Conservation (phyloP, 2,797 vertebrate species). For the Myiotriccus ornatus region DNA sequence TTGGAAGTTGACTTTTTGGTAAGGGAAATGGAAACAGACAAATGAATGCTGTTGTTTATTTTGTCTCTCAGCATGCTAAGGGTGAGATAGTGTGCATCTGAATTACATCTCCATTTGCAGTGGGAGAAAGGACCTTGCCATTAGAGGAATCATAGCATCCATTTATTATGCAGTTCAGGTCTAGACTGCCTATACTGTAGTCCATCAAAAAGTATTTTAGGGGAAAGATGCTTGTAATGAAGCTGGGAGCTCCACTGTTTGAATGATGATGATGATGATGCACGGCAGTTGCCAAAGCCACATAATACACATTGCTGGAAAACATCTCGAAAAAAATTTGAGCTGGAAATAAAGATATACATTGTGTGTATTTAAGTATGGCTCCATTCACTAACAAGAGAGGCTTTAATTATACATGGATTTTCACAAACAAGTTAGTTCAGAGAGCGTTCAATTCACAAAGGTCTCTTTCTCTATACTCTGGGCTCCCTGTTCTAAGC, state of each 20-base stretch:
- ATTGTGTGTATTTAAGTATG: slow-evolving; percentile 63
- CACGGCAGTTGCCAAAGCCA: slow-evolving; percentile 47
- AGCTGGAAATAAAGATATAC: slow-evolving; percentile 67
- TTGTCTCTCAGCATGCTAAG: slow-evolving; percentile 40
- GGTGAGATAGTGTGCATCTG: slow-evolving; percentile 44
- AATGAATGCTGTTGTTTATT: slow-evolving; percentile 37
- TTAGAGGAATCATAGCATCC: slow-evolving; percentile 52
- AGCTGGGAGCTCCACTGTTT: slow-evolving; percentile 52
- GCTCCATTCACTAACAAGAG: slow-evolving; percentile 64
- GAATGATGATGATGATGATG: slow-evolving; percentile 63
- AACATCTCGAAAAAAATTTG: slow-evolving; percentile 27
- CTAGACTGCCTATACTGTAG: slow-evolving; percentile 26
- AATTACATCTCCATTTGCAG: slow-evolving; percentile 53
- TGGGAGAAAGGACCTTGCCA: slow-evolving; percentile 44
- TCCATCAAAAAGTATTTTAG: slow-evolving; percentile 64
- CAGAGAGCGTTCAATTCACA: slow-evolving; percentile 70
- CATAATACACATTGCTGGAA: slow-evolving; percentile 44
- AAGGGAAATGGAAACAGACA: slow-evolving; percentile 38
- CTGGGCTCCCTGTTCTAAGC: slow-evolving; percentile 60
- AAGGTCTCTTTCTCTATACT: slow-evolving; percentile 69
- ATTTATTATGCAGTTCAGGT: slow-evolving; percentile 59
- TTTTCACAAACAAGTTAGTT: slow-evolving; percentile 74
- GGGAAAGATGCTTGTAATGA: slow-evolving; percentile 41
- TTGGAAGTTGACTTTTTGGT: slow-evolving; percentile 59
- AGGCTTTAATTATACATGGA: slow-evolving; percentile 74